Evolutionary conservation across 2,888 invertebrate species (phyloP), one percentile per base, ranked within the genome.

Genomic region (Chrysina gloriosa): DNA sequence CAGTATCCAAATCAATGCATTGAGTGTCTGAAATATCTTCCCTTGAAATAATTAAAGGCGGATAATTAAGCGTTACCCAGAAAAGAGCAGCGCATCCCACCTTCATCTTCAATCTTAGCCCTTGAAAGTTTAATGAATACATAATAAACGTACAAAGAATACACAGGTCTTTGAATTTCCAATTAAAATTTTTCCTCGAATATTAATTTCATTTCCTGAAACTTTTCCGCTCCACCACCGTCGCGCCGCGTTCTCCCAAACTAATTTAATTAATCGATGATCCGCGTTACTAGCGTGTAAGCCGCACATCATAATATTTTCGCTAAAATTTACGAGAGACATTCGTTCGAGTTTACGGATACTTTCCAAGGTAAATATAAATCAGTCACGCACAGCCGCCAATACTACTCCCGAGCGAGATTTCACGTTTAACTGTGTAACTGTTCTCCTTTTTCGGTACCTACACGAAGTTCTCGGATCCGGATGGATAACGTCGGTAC

Each of bases 341-440:
- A 52, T 52, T 52, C 31, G 16, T 52, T 52, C 19, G 52, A 52
- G 29, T 52, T 52, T 48, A 25, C 1, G 27, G 48, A 11, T 5
- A 11, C 23, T 6, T 31, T 52, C 34, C 52, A 31, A 52, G 29
- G 31, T 29, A 52, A 52, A 52, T 31, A 52, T 52, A 52, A 52
- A 52, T 52, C 52, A 52, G 52, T 31, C 52, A 31, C 31, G 52
- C 31, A 19, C 31, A 31, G 16, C 52, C 34, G 14, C 14, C n/a
- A n/a, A 52, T 34, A 31, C 31, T 14, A 29, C 52, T 7, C 52
- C 31, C 52, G 9, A 52, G 52, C 19, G 52, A 52, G 52, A 31
- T 52, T 16, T 52, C 31, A 31, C 19, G 31, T 29, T 52, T 19
- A 31, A 52, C 29, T 34, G 16, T 29, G n/a, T n/a, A n/a, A n/a